phyloP scores from a whole-genome alignment of 2,113 vertebrate species.

The Anser brachyrhynchus region DNA sequence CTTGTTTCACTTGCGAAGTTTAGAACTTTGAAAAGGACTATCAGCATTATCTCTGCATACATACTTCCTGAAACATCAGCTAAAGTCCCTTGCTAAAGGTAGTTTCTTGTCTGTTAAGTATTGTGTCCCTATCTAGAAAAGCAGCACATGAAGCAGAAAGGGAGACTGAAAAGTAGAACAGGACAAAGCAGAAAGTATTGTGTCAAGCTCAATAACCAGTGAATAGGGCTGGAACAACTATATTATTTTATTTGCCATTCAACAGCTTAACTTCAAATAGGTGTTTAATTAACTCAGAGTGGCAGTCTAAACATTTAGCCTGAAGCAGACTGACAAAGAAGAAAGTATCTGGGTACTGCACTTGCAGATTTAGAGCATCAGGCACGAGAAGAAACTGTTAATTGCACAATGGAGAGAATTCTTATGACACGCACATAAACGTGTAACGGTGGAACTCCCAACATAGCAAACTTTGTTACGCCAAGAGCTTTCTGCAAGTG shows the following conservation, averaged over 20 bases:
- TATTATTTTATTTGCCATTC: conserved; percentile 63
- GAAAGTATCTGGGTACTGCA: conserved; percentile 2
- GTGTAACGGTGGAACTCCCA: neutral
- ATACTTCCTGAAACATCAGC: neutral
- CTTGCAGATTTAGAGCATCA: conserved; percentile 22
- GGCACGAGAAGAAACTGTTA: conserved; percentile 28
- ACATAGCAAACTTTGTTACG: neutral
- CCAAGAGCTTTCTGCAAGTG: neutral
- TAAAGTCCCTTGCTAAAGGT: conserved; percentile 27
- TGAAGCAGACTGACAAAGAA: conserved; percentile 50
- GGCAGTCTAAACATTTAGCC: conserved; percentile 59
- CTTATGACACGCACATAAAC: neutral
- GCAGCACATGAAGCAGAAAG: neutral
- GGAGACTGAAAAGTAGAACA: neutral
- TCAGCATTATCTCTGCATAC: neutral
- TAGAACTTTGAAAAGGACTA: neutral
- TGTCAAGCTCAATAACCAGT: conserved; percentile 29
- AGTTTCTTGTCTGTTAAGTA: neutral
- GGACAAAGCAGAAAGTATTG: neutral
- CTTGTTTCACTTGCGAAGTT: neutral
- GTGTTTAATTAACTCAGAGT: conserved; percentile 74
- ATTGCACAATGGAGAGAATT: conserved; percentile 17
- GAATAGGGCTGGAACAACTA: conserved; percentile 6
- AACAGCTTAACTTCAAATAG: conserved; percentile 67
- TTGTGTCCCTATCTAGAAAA: neutral